A percentile compares a stretch with the other conserved stretches of the same genome.
Evolutionary conservation across 1,140 invertebrate genomes (phyloP).

Genomic region (Palaemon carinicauda): DNA sequence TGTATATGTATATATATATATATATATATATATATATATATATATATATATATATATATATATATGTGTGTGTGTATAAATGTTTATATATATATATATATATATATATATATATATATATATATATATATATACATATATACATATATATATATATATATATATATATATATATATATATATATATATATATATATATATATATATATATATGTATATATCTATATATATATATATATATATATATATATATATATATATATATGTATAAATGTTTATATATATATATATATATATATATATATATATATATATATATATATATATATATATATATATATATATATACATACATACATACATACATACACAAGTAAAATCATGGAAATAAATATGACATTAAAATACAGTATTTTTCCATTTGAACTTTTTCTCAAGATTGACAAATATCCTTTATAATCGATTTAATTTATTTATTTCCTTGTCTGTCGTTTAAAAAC

Average conservation of each 20-base stretch:
- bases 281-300: no score
- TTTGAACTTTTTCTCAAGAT: no score
- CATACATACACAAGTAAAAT: no score
- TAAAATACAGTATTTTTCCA: no score
- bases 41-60: neutral
- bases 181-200: neutral
- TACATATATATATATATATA: neutral
- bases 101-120: neutral
- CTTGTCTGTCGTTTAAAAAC: no score
- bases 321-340: no score
- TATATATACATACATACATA: no score
- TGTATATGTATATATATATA: neutral
- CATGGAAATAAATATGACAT: no score
- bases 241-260: neutral
- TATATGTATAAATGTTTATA: no score
- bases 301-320: no score
- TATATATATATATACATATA: neutral
- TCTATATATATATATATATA: neutral
- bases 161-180: constrained; percentile 9
- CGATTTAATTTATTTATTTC: no score
- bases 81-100: neutral
- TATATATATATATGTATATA: neutral
- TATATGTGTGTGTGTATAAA: neutral
- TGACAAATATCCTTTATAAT: no score
- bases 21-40: neutral